Conservation (phyloP, 1,140 invertebrate species). For the Euura saliciscinereae region DNA sequence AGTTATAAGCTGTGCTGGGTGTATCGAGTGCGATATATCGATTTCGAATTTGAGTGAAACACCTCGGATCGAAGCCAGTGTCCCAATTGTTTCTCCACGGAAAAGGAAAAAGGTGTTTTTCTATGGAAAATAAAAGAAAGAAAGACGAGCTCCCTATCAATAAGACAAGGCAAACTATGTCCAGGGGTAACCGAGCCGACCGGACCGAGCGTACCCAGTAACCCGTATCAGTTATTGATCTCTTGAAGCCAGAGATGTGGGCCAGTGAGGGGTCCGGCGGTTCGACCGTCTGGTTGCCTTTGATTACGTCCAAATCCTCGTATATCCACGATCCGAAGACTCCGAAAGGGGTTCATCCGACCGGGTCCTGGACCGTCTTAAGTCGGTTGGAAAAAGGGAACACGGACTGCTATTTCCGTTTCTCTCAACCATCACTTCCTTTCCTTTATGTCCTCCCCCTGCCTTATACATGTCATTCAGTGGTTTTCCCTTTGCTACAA, state of each 20-base stretch:
- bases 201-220: background rate
- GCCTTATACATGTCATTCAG: too few relatives aligned
- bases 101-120: too few relatives aligned
- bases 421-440: background rate
- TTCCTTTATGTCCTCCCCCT: too few relatives aligned
- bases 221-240: conserved; percentile 7
- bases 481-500: too few relatives aligned
- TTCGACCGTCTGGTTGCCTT: background rate
- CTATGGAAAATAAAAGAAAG: too few relatives aligned
- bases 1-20: too few relatives aligned
- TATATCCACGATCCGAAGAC: background rate
- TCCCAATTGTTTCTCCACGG: too few relatives aligned
- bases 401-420: background rate
- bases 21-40: too few relatives aligned
- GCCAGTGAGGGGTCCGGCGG: background rate
- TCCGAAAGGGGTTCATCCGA: background rate
- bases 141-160: background rate
- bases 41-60: too few relatives aligned
- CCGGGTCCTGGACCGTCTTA: background rate
- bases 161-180: background rate
- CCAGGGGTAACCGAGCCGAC: background rate
- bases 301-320: background rate
- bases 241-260: background rate
- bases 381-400: background rate
- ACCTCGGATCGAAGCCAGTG: too few relatives aligned